Evolutionary conservation across 1,140 invertebrate species (phyloP), one percentile per base, ranked within the genome.

Genomic region (Zaprionus vittiger): DNA sequence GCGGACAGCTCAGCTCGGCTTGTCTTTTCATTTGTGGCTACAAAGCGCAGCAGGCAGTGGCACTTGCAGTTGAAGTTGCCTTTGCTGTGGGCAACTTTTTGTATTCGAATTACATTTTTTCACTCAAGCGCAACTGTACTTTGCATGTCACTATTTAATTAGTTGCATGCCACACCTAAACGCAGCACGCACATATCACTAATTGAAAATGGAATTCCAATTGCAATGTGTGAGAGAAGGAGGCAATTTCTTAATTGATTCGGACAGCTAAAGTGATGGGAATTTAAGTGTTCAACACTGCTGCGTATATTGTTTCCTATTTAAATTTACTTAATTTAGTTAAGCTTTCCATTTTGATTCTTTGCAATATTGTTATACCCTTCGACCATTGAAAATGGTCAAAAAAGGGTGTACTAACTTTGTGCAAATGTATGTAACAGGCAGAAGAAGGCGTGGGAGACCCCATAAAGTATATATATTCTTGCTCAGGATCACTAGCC

Each of bases 81-180:
- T 20, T 20, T 4, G 24, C 37, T 44, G 52, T 7, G 31, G 31
- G 9, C 9, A 34, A 34, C 54, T n/a, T 34, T 59, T 59, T 66
- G 63, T 55, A 73, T 73, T 34, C 20, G 44, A 61, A 68, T 74
- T 28, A 47, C 22, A 68, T 61, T 44, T 52, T 38, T 55, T 38
- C 26, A 68, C 26, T 14, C 56, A 62, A 47, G 15, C 41, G 17
- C 38, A 60, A 75, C 66, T 75, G 73, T 70, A 75, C 54, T 56
- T 57, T 55, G 31, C 41, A 47, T 34, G n/a, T 31, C n/a, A 14
- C 17, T 24, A 6, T 24, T 9, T 52, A 12, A 52, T 52, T 24
- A 12, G 22, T 52, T 49, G 15, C 47, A 3, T 49, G 47, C 20
- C 9, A 44, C 15, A 4, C 7, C 38, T 49, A 22, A 47, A 47